phyloP scores from a whole-genome alignment of 2,113 vertebrate genomes.

The Holacanthus passer region DNA sequence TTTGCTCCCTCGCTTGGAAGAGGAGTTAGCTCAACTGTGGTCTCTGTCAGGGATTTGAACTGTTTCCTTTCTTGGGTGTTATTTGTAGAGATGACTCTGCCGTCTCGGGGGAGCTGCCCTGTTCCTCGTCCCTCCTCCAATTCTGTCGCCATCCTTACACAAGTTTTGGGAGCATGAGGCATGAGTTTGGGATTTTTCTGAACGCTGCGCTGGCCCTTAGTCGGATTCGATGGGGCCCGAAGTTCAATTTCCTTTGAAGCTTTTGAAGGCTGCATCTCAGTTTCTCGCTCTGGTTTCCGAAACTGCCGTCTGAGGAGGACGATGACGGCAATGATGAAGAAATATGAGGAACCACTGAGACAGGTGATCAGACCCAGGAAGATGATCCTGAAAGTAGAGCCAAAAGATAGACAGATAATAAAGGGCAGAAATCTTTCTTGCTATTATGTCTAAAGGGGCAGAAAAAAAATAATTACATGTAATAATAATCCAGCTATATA shows the following conservation, averaged over 20 bases:
- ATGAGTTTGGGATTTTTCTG: constrained; percentile 1
- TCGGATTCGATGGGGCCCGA: not conserved
- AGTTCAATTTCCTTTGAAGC: constrained; percentile 60
- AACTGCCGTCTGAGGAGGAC: constrained; percentile 78
- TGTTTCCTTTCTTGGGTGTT: not conserved
- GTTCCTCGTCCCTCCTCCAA: constrained; percentile 1
- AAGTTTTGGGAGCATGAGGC: not conserved
- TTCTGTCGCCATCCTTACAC: not conserved
- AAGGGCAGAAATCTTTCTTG: not conserved
- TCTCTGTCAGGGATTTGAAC: constrained; percentile 16
- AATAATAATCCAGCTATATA: not conserved
- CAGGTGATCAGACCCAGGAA: constrained; percentile 81
- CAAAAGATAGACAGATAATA: not conserved
- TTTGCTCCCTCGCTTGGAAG: not conserved
- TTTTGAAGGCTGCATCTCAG: not conserved
- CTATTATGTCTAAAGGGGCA: not conserved
- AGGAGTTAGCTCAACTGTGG: constrained; percentile 19
- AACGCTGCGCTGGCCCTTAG: not conserved
- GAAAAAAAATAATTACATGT: not conserved
- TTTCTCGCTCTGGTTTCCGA: constrained; percentile 34
- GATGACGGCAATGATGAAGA: constrained; percentile 81
- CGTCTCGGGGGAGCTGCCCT: not conserved
- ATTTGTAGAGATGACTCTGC: not conserved
- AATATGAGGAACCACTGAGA: constrained; percentile 79
- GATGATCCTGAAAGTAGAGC: constrained; percentile 71